Evolutionary conservation across 2,888 invertebrate genomes (phyloP).

Genomic region (Bruchidius siliquastri): DNA sequence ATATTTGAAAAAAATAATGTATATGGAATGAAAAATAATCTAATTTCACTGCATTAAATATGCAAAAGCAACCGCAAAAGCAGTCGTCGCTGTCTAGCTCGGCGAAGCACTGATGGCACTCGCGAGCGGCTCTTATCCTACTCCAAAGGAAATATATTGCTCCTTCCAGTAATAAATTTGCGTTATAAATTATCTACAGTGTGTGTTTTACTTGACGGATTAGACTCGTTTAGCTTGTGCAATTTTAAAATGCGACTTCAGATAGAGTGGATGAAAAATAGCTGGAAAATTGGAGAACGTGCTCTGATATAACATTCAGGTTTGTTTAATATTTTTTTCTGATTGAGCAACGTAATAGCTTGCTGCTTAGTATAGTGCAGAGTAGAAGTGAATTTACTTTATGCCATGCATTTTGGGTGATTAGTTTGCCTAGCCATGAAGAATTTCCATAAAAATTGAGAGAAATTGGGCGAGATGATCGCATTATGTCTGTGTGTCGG

Average conservation of each 20-base stretch:
- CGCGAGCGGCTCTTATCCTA: background rate
- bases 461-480: too few relatives aligned
- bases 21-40: too few relatives aligned
- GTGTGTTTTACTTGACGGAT: background rate
- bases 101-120: background rate
- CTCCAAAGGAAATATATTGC: background rate
- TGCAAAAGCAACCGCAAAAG: background rate
- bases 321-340: background rate
- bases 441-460: too few relatives aligned
- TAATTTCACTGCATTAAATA: background rate
- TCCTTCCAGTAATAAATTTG: background rate
- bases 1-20: too few relatives aligned
- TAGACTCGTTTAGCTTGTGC: background rate
- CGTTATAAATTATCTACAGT: background rate
- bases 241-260: background rate
- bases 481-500: too few relatives aligned
- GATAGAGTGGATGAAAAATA: background rate
- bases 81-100: background rate
- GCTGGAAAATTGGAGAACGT: background rate
- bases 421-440: too few relatives aligned
- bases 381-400: background rate
- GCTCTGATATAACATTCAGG: background rate
- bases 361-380: background rate
- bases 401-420: background rate
- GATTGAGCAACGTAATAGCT: background rate